Evolutionary conservation across 2,113 vertebrate genomes (phyloP).

Genomic region (Lampris incognitus): DNA sequence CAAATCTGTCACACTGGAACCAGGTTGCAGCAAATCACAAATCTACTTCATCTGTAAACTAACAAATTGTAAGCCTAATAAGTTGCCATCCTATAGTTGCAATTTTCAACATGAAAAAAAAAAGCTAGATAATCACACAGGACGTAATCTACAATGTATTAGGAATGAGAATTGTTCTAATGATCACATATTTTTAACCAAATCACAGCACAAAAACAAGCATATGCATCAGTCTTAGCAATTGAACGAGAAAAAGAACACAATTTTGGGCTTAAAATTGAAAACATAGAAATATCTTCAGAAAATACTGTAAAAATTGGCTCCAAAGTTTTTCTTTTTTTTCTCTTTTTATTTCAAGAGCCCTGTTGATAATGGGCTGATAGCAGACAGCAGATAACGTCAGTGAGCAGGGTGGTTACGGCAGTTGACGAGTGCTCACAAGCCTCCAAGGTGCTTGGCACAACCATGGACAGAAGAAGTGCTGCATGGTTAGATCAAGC

Average conservation of each 20-base stretch:
- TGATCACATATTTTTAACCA: not conserved
- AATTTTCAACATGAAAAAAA: slow-evolving; percentile 3
- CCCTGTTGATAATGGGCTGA: not conserved
- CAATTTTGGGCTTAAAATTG: not conserved
- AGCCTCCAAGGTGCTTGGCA: slow-evolving; percentile 86
- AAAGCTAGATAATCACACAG: slow-evolving; percentile 38
- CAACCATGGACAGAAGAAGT: slow-evolving; percentile 83
- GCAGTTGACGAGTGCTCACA: slow-evolving; percentile 66
- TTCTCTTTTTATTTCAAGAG: not conserved
- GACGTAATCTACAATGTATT: slow-evolving; percentile 59
- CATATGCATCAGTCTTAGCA: not conserved
- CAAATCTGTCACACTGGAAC: slow-evolving; percentile 52
- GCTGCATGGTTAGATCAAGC: slow-evolving; percentile 91
- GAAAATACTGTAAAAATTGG: not conserved
- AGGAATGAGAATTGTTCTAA: not conserved
- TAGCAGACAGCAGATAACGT: slow-evolving; percentile 1
- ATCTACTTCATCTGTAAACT: slow-evolving; percentile 27
- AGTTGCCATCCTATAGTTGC: too few species aligned
- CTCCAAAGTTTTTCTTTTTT: not conserved
- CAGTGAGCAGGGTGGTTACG: not conserved
- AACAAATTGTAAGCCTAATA: not conserved
- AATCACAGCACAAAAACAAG: not conserved
- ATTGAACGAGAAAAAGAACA: not conserved
- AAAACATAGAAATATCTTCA: not conserved
- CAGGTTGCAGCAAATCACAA: slow-evolving; percentile 37